phyloP scores from a whole-genome alignment of 2,797 vertebrate species.

The Crocidura indochinensis region DNA sequence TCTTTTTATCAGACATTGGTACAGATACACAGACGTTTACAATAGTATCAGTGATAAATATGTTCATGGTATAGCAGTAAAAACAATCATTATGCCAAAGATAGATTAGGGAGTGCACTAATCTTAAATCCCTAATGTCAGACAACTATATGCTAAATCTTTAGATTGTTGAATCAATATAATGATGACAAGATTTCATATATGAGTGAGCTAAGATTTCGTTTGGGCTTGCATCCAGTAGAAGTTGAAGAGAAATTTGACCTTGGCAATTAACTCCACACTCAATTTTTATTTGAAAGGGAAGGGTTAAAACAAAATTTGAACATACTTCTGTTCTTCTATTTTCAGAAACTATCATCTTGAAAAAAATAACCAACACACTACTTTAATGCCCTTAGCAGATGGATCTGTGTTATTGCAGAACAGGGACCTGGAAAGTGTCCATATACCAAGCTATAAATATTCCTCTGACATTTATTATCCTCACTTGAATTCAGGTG shows the following conservation, averaged over 20 bases:
- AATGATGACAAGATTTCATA: constrained; percentile 69
- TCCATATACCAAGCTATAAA: constrained; percentile 97
- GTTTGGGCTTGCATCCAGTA: constrained; percentile 78
- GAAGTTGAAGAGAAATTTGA: constrained; percentile 61
- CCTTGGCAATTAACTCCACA: constrained; percentile 86
- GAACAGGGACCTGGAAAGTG: constrained; percentile 95
- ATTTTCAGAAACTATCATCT: constrained; percentile 90
- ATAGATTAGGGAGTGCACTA: constrained; percentile 74
- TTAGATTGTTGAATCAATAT: constrained; percentile 77
- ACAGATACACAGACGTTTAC: constrained; percentile 33
- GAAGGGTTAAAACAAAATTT: constrained; percentile 84
- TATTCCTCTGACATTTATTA: constrained; percentile 97
- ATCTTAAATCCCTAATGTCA: constrained; percentile 71
- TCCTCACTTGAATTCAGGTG: constrained; percentile 97
- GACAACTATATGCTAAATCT: constrained; percentile 79
- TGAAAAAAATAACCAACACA: constrained; percentile 76
- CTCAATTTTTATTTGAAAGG: constrained; percentile 86
- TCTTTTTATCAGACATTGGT: constrained; percentile 3
- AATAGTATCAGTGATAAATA: constrained; percentile 62
- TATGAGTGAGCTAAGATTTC: constrained; percentile 81
- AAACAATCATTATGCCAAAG: constrained; percentile 78
- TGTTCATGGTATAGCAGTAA: constrained; percentile 81
- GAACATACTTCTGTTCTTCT: constrained; percentile 88
- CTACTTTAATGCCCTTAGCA: constrained; percentile 95
- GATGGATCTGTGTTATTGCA: constrained; percentile 95